Conservation (phyloP, 1,140 invertebrate genomes). For the Drosophila obscura region DNA sequence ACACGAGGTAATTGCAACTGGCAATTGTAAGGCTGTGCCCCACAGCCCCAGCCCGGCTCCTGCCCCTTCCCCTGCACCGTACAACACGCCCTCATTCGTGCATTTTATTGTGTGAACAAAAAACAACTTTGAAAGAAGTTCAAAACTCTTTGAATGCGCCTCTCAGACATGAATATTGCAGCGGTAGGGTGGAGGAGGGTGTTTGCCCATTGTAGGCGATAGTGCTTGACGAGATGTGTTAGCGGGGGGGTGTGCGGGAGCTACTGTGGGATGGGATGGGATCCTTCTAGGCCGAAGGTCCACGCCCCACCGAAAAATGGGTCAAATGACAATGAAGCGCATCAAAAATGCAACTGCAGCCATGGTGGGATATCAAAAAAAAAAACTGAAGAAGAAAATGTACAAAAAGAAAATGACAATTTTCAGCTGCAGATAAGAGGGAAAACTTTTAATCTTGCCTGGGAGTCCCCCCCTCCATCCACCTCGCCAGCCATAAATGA, state of each 20-base stretch:
- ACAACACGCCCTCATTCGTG: slow-evolving; percentile 44
- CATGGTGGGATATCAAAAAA: slow-evolving; percentile 39
- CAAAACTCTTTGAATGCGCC: slow-evolving; percentile 73
- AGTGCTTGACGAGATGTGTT: slow-evolving; percentile 10
- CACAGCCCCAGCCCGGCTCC: background rate
- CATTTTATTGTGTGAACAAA: slow-evolving; percentile 78
- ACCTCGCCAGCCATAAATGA: slow-evolving; percentile 10
- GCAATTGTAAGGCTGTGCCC: slow-evolving; percentile 44
- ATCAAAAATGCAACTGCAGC: slow-evolving; percentile 72
- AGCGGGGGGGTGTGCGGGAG: background rate
- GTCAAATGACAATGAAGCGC: slow-evolving; percentile 70
- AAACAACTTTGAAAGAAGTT: slow-evolving; percentile 62
- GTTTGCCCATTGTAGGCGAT: background rate
- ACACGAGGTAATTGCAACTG: slow-evolving; percentile 58
- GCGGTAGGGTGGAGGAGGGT: background rate
- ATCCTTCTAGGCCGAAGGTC: slow-evolving; percentile 36
- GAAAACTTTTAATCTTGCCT: slow-evolving; percentile 35
- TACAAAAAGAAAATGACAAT: slow-evolving; percentile 17
- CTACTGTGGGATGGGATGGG: slow-evolving; percentile 62
- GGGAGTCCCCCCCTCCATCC: background rate
- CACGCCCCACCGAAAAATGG: slow-evolving; percentile 65
- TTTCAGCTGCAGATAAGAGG: slow-evolving; percentile 29
- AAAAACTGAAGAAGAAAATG: slow-evolving; percentile 42
- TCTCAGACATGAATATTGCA: slow-evolving; percentile 69
- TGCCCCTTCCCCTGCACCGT: background rate